phyloP scores from a whole-genome alignment of 2,888 invertebrate species.

The Eupithecia subumbrata region DNA sequence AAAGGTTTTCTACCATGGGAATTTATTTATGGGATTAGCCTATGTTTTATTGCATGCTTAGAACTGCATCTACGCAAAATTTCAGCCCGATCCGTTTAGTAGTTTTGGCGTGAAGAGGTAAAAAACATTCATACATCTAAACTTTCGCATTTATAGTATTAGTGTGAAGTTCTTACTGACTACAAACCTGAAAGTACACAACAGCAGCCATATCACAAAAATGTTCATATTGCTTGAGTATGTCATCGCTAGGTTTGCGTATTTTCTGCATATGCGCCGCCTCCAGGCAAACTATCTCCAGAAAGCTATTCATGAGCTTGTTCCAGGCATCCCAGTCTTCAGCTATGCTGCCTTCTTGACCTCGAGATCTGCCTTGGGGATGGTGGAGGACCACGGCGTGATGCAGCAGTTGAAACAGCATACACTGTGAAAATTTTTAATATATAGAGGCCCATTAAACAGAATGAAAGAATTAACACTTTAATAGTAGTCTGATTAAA shows the following conservation, averaged over 20 bases:
- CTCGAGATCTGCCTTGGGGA: constrained; percentile 61
- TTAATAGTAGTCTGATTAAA: no score
- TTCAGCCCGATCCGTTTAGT: no score
- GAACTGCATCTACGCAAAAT: no score
- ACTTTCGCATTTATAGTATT: no score
- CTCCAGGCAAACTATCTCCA: constrained; percentile 72
- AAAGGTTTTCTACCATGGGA: no score
- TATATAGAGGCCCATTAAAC: not conserved
- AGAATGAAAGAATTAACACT: not conserved
- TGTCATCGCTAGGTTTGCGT: constrained; percentile 58
- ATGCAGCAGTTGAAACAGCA: constrained; percentile 67
- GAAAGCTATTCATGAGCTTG: constrained; percentile 64
- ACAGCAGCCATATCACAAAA: constrained; percentile 67
- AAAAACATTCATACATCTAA: no score
- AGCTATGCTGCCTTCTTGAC: constrained; percentile 65
- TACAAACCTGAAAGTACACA: constrained; percentile 69
- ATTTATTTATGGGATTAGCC: no score
- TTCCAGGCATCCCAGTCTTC: constrained; percentile 70
- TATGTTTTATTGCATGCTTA: no score
- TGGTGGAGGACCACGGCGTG: constrained; percentile 70
- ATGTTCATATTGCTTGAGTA: constrained; percentile 51
- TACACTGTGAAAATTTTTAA: constrained; percentile 51
- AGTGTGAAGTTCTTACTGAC: not conserved
- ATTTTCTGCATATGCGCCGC: constrained; percentile 61
- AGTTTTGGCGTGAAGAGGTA: no score